phyloP scores from a whole-genome alignment of 2,113 vertebrate genomes.

The Misgurnus anguillicaudatus region DNA sequence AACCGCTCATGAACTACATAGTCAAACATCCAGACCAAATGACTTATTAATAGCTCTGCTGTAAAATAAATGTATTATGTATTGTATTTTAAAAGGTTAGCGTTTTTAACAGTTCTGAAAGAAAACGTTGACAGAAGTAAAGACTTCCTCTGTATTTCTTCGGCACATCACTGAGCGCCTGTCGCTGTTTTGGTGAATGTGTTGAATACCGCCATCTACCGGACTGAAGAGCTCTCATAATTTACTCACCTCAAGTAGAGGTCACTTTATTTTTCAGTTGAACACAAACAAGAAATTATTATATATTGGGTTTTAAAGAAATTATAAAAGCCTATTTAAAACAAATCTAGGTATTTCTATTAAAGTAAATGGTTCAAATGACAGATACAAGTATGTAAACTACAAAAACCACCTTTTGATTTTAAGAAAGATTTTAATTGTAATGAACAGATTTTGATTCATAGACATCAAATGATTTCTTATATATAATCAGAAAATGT shows the following conservation, averaged over 20 bases:
- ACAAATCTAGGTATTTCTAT: too few species aligned
- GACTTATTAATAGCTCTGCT: background rate
- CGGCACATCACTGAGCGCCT: background rate
- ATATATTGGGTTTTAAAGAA: too few species aligned
- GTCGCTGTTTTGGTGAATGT: background rate
- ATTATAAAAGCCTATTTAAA: too few species aligned
- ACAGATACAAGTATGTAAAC: too few species aligned
- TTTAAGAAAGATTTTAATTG: slow-evolving; percentile 34
- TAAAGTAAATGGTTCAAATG: too few species aligned
- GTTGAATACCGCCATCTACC: background rate
- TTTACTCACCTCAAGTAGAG: too few species aligned
- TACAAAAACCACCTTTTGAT: background rate
- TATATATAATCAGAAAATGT: background rate
- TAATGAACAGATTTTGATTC: background rate
- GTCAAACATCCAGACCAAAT: background rate
- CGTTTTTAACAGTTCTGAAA: background rate
- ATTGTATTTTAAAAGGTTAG: background rate
- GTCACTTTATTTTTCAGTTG: background rate
- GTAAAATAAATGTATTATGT: background rate
- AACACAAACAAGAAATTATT: too few species aligned
- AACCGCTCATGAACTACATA: background rate
- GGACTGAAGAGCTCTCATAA: background rate
- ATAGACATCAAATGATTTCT: background rate
- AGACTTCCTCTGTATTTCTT: background rate
- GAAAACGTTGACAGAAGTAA: background rate